Percentiles rank a stretch among this genome's conserved stretches.
Conservation (phyloP, 1,140 invertebrate genomes). For the Elysia chlorotica region DNA sequence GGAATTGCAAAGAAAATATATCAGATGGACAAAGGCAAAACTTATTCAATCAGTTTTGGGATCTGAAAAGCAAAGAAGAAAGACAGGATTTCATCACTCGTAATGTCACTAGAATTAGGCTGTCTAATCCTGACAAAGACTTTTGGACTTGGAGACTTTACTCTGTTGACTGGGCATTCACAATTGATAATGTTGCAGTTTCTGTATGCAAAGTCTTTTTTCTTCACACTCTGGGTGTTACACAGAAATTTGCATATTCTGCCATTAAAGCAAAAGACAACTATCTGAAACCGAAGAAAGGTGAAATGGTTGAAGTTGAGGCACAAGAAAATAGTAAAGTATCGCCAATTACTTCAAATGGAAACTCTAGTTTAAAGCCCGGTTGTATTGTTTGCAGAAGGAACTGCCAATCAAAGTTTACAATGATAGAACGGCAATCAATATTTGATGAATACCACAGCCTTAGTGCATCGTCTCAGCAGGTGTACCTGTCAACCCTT, state of each 20-base stretch:
- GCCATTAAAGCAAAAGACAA: constrained; percentile 11
- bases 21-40: not conserved
- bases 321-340: not conserved
- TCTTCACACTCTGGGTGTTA: not conserved
- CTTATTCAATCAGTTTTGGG: constrained; percentile 7
- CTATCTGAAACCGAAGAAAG: no score
- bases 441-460: constrained; percentile 15
- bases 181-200: not conserved
- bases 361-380: no score
- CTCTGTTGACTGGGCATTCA: constrained; percentile 11
- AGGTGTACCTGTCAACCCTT: no score
- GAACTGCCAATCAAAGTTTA: constrained; percentile 22
- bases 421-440: constrained; percentile 10
- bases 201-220: constrained; percentile 12
- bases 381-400: constrained; percentile 13
- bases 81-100: not conserved
- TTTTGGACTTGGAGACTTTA: not conserved
- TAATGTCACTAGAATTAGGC: constrained; percentile 3
- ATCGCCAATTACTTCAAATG: no score
- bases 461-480: no score
- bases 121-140: constrained; percentile 1
- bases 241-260: constrained; percentile 1
- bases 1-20: not conserved
- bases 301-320: not conserved
- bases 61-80: not conserved